Percentiles rank a stretch among this genome's conserved stretches.
These are phyloP conservation scores for Thaumatotibia leucotreta DNA, from an alignment of 1,140 invertebrate species.

Conservation along the genomic window DNA sequence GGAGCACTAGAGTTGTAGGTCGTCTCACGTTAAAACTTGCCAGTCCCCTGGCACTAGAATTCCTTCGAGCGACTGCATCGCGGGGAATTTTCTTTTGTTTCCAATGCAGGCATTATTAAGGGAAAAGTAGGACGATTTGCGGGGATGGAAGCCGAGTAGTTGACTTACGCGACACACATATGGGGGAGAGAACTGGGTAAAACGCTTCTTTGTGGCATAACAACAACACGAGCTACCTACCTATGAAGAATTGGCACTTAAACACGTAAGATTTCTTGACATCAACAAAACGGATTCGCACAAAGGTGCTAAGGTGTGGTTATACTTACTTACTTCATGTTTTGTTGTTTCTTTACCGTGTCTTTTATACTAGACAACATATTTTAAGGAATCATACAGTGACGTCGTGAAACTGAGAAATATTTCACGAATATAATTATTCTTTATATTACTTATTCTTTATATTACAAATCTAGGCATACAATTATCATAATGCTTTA, in stretches of 20 bases:
- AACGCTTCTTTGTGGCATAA: neutral
- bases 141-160: neutral
- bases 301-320: too few species aligned
- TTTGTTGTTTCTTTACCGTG: too few species aligned
- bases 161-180: constrained; percentile 7
- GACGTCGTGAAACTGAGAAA: too few species aligned
- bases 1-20: constrained; percentile 73
- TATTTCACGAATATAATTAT: too few species aligned
- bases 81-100: constrained; percentile 53
- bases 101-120: constrained; percentile 11
- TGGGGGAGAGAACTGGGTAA: neutral
- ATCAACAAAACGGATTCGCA: too few species aligned
- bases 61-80: constrained; percentile 50
- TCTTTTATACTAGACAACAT: too few species aligned
- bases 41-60: constrained; percentile 53
- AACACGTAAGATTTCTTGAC: neutral
- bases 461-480: neutral
- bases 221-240: neutral
- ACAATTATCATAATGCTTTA: too few species aligned
- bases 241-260: neutral
- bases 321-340: too few species aligned
- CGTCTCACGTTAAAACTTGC: constrained; percentile 57
- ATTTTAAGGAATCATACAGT: too few species aligned
- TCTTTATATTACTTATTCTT: too few species aligned
- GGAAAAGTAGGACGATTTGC: constrained; percentile 13